Percentiles rank a stretch among this genome's conserved stretches.
Conservation (phyloP, 2,888 invertebrate species). For the Trichacis sp. region DNA sequence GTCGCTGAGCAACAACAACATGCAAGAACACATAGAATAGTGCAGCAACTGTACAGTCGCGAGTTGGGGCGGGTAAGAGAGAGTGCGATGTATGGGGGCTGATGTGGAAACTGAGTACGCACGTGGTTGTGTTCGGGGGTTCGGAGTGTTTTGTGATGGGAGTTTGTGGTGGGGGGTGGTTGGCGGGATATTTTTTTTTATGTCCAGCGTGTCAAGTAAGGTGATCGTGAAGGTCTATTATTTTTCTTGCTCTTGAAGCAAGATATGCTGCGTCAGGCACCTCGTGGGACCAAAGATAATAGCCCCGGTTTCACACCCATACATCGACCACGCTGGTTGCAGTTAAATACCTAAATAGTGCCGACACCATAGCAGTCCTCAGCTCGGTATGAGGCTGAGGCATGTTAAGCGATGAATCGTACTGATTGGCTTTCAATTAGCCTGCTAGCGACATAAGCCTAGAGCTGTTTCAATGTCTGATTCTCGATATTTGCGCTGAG, state of each 20-base stretch:
- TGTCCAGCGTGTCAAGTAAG: too few species aligned
- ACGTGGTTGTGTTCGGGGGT: too few species aligned
- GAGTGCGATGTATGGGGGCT: too few species aligned
- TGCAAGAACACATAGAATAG: too few species aligned
- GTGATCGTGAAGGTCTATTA: slow-evolving; percentile 5
- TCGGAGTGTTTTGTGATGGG: too few species aligned
- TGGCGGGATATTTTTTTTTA: too few species aligned
- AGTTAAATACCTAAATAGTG: slow-evolving; percentile 59
- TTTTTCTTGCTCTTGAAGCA: slow-evolving; percentile 8
- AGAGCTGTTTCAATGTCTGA: slow-evolving; percentile 4
- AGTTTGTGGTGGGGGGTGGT: too few species aligned
- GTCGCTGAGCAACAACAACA: too few species aligned
- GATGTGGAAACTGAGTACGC: too few species aligned
- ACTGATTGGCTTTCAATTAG: slow-evolving; percentile 66
- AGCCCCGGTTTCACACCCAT: slow-evolving; percentile 59
- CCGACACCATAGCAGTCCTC: slow-evolving; percentile 24
- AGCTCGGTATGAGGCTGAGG: slow-evolving; percentile 45
- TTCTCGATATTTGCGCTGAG: background rate
- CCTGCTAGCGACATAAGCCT: slow-evolving; percentile 50
- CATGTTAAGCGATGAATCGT: slow-evolving; percentile 63
- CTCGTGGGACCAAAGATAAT: slow-evolving; percentile 55
- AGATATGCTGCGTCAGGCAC: slow-evolving; percentile 52
- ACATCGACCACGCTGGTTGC: slow-evolving; percentile 44
- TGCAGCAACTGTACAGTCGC: too few species aligned
- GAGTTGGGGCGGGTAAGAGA: too few species aligned